phyloP scores from a whole-genome alignment of 2,797 vertebrate genomes.

The Semaprochilodus insignis region DNA sequence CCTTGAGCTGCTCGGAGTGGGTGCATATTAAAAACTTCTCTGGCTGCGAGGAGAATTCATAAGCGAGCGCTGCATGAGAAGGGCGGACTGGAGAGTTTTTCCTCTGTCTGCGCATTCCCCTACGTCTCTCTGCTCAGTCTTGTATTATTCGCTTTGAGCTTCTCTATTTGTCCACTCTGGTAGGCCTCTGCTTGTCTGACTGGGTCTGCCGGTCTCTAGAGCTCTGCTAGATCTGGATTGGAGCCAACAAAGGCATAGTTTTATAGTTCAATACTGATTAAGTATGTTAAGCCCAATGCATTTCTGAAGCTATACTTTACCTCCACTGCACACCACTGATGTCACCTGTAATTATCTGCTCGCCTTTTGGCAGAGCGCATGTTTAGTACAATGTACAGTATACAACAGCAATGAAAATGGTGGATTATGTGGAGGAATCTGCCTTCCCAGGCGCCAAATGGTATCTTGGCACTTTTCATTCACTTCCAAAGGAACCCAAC shows the following conservation, averaged over 20 bases:
- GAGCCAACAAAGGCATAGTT: background rate
- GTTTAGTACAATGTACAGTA: too few species aligned
- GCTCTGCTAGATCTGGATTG: background rate
- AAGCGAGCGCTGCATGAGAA: slow-evolving; percentile 67
- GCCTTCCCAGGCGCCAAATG: too few species aligned
- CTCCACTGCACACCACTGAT: too few species aligned
- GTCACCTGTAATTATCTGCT: too few species aligned
- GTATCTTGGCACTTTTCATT: too few species aligned
- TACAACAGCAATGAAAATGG: too few species aligned
- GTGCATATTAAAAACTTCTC: slow-evolving; percentile 85
- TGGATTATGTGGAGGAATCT: too few species aligned
- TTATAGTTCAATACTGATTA: background rate
- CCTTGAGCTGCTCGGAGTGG: slow-evolving; percentile 81
- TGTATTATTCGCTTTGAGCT: slow-evolving; percentile 53
- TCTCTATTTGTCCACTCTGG: slow-evolving; percentile 12
- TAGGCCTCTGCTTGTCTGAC: background rate
- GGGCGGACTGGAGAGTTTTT: slow-evolving; percentile 16
- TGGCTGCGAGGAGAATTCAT: slow-evolving; percentile 83
- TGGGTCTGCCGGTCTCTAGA: background rate
- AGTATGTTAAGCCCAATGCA: background rate
- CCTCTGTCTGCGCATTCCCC: slow-evolving; percentile 34
- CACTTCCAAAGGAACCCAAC: too few species aligned
- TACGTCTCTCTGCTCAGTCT: slow-evolving; percentile 49
- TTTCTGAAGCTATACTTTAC: background rate
- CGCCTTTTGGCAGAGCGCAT: too few species aligned